Base-by-base conservation (phyloP, 2,888 invertebrate species). In the Neuroscelio doddi region DNA sequence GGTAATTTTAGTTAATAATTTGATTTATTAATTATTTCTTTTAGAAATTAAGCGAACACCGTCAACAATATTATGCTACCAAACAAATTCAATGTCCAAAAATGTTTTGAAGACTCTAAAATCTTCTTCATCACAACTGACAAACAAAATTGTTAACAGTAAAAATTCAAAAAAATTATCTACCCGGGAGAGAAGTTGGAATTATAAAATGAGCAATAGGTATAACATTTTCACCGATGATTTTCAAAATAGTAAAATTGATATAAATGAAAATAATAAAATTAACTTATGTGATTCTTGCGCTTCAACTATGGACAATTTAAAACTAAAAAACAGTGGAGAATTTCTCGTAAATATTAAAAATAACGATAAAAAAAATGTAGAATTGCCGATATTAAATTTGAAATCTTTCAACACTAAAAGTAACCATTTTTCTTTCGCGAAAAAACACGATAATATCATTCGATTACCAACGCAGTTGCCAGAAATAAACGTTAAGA, bases 181-280 rank as follows among this genome's bases (percentile, higher is more conserved):
- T 2, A 58, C 70, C 1, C 71, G 66, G 1, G 64, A 73, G 17
- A 80, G 61, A 52, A 64, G 62, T 12, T 76, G 67, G 64, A 73
- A 64, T 63, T 81, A 82, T 46, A 78, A 69, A 53, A 80, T 81
- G 7, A 76, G 72, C 55, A 80, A 77, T 70, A 82, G 80, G 81
- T 82, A 82, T 39, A 58, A 30, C n/a, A 27, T 32, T 34, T 32
- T 12, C 21, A 44, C 21, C 24, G 1, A 58, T 56, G 39, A 26
- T 10, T 39, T 44, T 50, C 4, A 64, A 55, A 55, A 51, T 14
- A 29, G 5, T 29, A 16, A 39, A 56, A 10, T 39, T 26, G 42
- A 1, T 30, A 7, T 38, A 21, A 16, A 30, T 2, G 15, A 51
- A 26, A 39, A 14, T 10, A 24, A 15, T 41, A 10, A 51, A 55